A percentile compares a stretch with the other conserved stretches of the same genome.
phyloP scores from a whole-genome alignment of 2,888 invertebrate genomes.

The Apamea monoglypha region DNA sequence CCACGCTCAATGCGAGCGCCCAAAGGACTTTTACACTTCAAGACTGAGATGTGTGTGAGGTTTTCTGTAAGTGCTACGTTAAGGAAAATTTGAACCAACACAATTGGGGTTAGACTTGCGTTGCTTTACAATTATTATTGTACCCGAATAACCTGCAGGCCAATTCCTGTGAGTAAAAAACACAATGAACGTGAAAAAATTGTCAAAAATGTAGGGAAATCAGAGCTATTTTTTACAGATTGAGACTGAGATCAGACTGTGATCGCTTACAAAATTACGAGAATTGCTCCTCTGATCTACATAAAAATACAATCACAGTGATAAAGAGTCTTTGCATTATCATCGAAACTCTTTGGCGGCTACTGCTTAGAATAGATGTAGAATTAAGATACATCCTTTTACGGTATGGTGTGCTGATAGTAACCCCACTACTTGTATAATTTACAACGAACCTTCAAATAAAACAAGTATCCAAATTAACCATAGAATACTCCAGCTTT shows the following conservation, averaged over 20 bases:
- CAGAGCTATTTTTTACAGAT: no score
- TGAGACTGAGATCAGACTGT: neutral
- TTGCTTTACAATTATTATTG: neutral
- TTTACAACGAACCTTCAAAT: conserved; percentile 17
- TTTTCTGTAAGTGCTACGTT: neutral
- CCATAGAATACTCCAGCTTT: conserved; percentile 16
- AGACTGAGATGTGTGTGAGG: conserved; percentile 50
- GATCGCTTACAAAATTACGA: neutral
- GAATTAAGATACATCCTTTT: neutral
- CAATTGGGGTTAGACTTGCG: neutral
- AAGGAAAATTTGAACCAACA: neutral
- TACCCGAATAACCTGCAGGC: neutral
- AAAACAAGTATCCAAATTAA: conserved; percentile 7
- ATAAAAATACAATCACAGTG: neutral
- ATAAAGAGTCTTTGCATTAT: neutral
- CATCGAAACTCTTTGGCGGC: neutral
- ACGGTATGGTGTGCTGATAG: neutral
- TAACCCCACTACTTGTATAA: neutral
- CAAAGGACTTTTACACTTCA: conserved; percentile 67
- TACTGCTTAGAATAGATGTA: neutral
- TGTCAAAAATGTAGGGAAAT: neutral
- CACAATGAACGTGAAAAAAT: neutral
- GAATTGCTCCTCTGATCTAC: neutral
- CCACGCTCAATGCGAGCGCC: conserved; percentile 73
- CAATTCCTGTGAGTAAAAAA: neutral